Evolutionary conservation across 2,113 vertebrate genomes (phyloP).

Genomic region (Motacilla tschutschensis): DNA sequence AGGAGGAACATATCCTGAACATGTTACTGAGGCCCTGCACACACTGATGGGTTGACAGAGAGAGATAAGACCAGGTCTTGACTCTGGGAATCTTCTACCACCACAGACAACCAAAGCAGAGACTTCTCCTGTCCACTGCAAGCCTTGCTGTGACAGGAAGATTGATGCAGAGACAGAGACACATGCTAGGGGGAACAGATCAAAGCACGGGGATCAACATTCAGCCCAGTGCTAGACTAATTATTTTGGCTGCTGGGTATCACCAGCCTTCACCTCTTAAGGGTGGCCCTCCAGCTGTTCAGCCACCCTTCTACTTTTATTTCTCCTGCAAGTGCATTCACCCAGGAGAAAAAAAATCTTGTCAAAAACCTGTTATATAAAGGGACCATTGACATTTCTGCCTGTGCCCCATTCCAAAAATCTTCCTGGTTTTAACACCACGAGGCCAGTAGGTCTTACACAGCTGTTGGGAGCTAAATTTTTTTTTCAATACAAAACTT

Average conservation of each 20-base stretch:
- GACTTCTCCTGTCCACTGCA: rapidly evolving
- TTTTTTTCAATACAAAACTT: neutral
- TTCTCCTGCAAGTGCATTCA: neutral
- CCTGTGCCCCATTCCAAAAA: neutral
- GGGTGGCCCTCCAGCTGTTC: neutral
- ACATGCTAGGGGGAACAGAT: rapidly evolving
- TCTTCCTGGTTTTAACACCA: neutral
- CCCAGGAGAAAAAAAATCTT: rapidly evolving
- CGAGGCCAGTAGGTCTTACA: neutral
- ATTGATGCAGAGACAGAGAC: rapidly evolving
- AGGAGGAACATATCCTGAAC: neutral
- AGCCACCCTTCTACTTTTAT: neutral
- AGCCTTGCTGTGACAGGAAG: neutral
- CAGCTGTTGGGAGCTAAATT: neutral
- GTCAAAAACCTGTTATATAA: neutral
- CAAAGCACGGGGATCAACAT: rapidly evolving
- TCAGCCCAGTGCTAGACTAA: rapidly evolving
- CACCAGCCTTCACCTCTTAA: rapidly evolving
- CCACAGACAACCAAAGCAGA: rapidly evolving
- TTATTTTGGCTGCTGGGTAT: rapidly evolving
- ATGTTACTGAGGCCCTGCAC: rapidly evolving
- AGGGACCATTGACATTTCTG: neutral
- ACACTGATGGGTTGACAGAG: rapidly evolving
- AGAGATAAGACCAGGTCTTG: rapidly evolving
- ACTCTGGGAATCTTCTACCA: too few species aligned